Evolutionary conservation across 2,888 invertebrate genomes (phyloP).

Genomic region (Globia sparganii): DNA sequence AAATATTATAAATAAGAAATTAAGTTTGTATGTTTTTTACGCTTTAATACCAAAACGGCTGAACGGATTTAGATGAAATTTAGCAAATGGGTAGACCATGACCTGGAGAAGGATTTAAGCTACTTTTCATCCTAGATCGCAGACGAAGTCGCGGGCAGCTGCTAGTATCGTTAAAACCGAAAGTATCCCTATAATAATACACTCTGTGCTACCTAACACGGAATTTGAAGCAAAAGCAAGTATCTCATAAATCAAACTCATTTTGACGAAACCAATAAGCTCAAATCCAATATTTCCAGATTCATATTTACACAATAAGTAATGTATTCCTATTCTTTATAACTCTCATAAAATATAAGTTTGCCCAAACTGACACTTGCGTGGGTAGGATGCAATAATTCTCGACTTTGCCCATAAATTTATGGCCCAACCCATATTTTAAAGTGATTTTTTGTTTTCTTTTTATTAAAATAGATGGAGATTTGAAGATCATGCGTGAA

Average conservation of each 20-base stretch:
- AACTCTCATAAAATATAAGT: conserved; percentile 35
- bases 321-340: conserved; percentile 34
- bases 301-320: conserved; percentile 40
- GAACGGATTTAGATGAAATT: no score
- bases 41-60: no score
- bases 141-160: no score
- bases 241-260: conserved; percentile 9
- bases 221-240: not conserved
- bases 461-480: conserved; percentile 21
- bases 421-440: conserved; percentile 32
- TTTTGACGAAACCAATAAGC: conserved; percentile 16
- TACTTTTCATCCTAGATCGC: no score
- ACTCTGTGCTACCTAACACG: no score
- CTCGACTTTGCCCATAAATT: conserved; percentile 33
- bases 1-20: no score
- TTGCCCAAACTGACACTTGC: conserved; percentile 31
- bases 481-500: not conserved
- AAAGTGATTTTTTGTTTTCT: conserved; percentile 26
- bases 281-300: conserved; percentile 5
- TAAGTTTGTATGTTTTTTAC: no score
- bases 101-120: no score
- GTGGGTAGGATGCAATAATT: conserved; percentile 42
- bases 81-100: no score
- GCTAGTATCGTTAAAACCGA: no score
- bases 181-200: no score